Base-by-base conservation (phyloP, 2,888 invertebrate genomes). In the Bellardia pandia region DNA sequence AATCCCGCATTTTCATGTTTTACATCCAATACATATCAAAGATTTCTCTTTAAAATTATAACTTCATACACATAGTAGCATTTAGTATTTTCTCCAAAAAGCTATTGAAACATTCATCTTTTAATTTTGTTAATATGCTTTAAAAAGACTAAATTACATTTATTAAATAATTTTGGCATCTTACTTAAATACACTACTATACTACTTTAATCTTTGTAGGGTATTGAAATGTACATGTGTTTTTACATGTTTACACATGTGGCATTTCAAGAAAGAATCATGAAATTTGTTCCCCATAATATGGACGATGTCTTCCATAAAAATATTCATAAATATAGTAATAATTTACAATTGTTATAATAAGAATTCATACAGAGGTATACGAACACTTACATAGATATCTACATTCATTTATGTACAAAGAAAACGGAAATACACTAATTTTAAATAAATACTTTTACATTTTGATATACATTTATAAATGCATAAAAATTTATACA, bases 241-340 rank as follows among this genome's bases (percentile, higher is more conserved):
- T 68, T 23, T 33, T 45, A 5, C 51, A 23, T 69, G 11, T 45
- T 8, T 69, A 37, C 33, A 40, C 69, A 40, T 69, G 16, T 68
- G 66, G 58, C 42, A 66, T 68, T 74, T 30, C 37, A 75, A 56
- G 62, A 75, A 40, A n/a, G 30, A 75, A n/a, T 62, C 16, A 48
- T n/a, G 68, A 66, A 76, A 82, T 69, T 68, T 81, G 58, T 58
- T 66, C 56, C 37, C 9, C 58, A 4, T 6, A 37, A 42, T 48
- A 42, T 23, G 80, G 45, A 68, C 66, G 72, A 68, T 45, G 56
- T 58, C 45, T 74, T 56, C 48, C 11, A 75, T 53, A 60, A 51
- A 68, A 75, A 76, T 76, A 76, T 51, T 42, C 75, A 82, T 82
- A 76, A 76, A 69, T 69, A 82, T 76, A 14, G 16, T 69, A 82